Evolutionary conservation across 2,113 vertebrate species (phyloP).

Genomic region (Muntiacus muntjak): DNA sequence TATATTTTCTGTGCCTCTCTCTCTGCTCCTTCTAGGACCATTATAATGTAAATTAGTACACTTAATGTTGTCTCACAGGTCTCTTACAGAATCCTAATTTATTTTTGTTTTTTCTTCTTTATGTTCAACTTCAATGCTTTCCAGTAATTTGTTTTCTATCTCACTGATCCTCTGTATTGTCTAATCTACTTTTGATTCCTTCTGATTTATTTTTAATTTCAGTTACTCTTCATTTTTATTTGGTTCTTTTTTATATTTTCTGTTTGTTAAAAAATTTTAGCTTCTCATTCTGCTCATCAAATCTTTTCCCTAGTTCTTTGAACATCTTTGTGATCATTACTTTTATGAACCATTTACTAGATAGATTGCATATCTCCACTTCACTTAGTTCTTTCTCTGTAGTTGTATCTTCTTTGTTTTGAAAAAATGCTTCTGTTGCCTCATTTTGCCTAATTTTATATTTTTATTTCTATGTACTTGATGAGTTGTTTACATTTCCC

Average conservation of each 20-base stretch:
- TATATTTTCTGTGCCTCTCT: neutral
- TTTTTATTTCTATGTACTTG: neutral
- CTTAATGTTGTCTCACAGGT: neutral
- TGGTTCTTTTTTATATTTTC: neutral
- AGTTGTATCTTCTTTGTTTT: neutral
- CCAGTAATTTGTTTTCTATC: neutral
- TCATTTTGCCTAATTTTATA: neutral
- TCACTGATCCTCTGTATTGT: neutral
- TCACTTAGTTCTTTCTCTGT: neutral
- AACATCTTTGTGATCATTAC: neutral
- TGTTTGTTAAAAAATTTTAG: neutral
- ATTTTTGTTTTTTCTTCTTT: neutral
- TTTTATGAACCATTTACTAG: neutral
- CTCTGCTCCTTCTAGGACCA: neutral
- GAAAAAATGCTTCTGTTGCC: neutral
- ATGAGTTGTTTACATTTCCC: neutral
- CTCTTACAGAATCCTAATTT: neutral
- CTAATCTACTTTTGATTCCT: neutral
- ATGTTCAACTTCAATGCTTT: neutral
- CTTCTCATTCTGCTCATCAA: neutral
- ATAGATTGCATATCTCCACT: neutral
- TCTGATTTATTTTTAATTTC: neutral
- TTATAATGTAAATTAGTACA: neutral
- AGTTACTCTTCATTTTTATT: neutral
- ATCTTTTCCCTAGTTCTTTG: neutral